phyloP scores from a whole-genome alignment of 2,888 invertebrate genomes.

The Bimastos eiseni region DNA sequence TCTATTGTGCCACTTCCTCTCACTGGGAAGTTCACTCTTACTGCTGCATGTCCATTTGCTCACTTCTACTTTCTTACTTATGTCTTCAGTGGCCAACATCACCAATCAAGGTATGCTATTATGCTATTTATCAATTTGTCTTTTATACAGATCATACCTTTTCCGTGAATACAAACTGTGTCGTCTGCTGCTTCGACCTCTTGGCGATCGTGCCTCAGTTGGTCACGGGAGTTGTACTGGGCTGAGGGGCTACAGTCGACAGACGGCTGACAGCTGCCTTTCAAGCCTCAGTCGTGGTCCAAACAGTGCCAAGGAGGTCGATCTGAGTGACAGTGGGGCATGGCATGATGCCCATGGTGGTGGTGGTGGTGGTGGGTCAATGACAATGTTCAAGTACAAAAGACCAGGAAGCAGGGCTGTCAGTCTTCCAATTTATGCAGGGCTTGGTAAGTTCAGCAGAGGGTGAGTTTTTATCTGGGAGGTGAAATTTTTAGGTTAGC shows the following conservation, averaged over 20 bases:
- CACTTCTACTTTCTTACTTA: too few species aligned
- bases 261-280: slow-evolving; percentile 57
- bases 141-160: slow-evolving; percentile 14
- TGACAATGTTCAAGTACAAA: slow-evolving; percentile 54
- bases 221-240: slow-evolving; percentile 29
- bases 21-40: too few species aligned
- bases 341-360: slow-evolving; percentile 47
- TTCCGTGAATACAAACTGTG: slow-evolving; percentile 61
- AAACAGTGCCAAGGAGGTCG: slow-evolving; percentile 49
- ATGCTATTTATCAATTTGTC: background rate
- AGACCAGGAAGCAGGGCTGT: slow-evolving; percentile 59
- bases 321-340: slow-evolving; percentile 50
- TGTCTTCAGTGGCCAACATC: too few species aligned
- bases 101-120: background rate
- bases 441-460: background rate
- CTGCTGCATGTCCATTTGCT: too few species aligned
- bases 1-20: too few species aligned
- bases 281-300: slow-evolving; percentile 59
- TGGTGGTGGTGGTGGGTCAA: slow-evolving; percentile 44
- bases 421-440: slow-evolving; percentile 52
- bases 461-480: background rate
- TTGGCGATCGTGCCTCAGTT: slow-evolving; percentile 56
- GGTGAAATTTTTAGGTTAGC: background rate
- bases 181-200: slow-evolving; percentile 57
- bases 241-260: slow-evolving; percentile 59